Base-by-base conservation (phyloP, 2,113 vertebrate genomes). In the Symphodus melops region DNA sequence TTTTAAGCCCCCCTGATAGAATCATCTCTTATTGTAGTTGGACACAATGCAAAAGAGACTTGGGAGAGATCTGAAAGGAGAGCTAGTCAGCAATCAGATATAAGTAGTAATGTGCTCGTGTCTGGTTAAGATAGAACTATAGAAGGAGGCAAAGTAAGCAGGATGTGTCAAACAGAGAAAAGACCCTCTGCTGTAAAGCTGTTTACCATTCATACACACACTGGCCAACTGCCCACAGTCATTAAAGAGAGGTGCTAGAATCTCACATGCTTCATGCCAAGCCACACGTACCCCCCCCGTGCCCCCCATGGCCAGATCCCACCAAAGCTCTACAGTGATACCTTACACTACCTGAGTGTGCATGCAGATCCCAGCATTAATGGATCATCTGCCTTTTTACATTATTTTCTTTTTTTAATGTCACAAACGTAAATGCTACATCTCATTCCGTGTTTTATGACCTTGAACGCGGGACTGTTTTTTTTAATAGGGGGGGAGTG, bases 221-320 rank as follows among this genome's bases (percentile, higher is more conserved):
- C 69, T 48, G 44, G 78, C 88, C 75, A 82, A 88, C 71, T 86
- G 84, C 82, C 81, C 49, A 68, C 75, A 83, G 60, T 68, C 83
- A 76, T 86, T 87, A 75, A 84, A 79, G 55, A 77, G 62, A 68
- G 73, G 57, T 60, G 79, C 52, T 72, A 68, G 28, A 77, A 78
- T 79, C 75, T 70, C 62, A 83, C 81, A 77, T 68, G 68, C 49
- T 56, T 16, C 68, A 60, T 76, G 88, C 81, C 82, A 90, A 78
- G 59, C 52, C 68, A 41, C 77, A 65, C n/a, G n/a, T n/a, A n/a
- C n/a, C n/a, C n/a, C n/a, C n/a, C n/a, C n/a, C n/a, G n/a, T n/a
- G n/a, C n/a, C n/a, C n/a, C n/a, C n/a, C n/a, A n/a, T 86, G 87
- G 77, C 63, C 77, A 66, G 66, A 70, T 87, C 76, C 78, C 75